Evolutionary conservation across 2,888 invertebrate genomes (phyloP), one percentile per base, ranked within the genome.

Genomic region (Plebejus argus): DNA sequence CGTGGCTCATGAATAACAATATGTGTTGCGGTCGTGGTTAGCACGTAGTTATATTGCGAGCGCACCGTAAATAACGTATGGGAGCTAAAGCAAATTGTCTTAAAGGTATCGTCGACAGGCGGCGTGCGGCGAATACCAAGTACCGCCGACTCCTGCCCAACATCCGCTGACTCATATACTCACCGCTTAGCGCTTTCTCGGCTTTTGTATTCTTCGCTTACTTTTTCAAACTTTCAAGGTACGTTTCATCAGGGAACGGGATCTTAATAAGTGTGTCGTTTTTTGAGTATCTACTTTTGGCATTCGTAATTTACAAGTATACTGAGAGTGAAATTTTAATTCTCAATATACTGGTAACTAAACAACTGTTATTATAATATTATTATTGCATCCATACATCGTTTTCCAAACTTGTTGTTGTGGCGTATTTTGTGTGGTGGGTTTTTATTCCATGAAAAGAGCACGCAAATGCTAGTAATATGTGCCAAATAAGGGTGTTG

Each of bases 151-250:
- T 81, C 78, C 86, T 83, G 81, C 85, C 88, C 89, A 90, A 91
- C 91, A 91, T 90, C 89, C 87, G 91, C 91, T 88, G 90, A 89
- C 87, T 91, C 91, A 90, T 87, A 89, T 84, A 88, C 86, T 53
- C 84, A 84, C 84, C 84, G 82, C 82, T 85, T 88, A 89, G 88
- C 89, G 87, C 83, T 85, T 85, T 20, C 23, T 23, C 49, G 28
- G 49, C 49, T 74, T 74, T 53, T 23, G 49, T 72, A 45, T 49
- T 49, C 28, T 53, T 15, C 5, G 66, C 66, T 66, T 18, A 49
- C 20, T 33, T 53, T 45, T 72, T 70, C 5, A 39, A 72, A 83
- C 83, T 82, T 82, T 78, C 77, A 79, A 79, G 45, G 10, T 45
- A 45, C 45, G 10, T 45, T 45, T 45, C 45, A 0, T 45, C 10